Conservation (phyloP, 2,113 vertebrate genomes). For the Beaufortia kweichowensis region DNA sequence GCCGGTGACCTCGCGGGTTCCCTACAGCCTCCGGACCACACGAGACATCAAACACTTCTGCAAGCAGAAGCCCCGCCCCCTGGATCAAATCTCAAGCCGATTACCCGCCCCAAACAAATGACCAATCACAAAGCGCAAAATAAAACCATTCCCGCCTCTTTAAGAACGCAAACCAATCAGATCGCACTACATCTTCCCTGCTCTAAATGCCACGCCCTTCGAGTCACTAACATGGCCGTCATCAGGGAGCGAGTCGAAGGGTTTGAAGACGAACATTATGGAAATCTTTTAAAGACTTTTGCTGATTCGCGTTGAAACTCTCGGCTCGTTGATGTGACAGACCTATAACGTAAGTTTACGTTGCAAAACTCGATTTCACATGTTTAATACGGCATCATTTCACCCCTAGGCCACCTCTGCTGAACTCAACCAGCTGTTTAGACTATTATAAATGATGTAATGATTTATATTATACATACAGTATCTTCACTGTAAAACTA, state of each 20-base stretch:
- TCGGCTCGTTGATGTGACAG: constrained; percentile 25
- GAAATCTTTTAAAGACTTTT: neutral
- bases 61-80: constrained; percentile 48
- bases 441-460: neutral
- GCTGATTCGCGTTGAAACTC: neutral
- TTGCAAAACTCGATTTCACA: neutral
- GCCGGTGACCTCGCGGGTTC: too few species aligned
- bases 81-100: constrained; percentile 33
- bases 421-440: constrained; percentile 15
- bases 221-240: constrained; percentile 64
- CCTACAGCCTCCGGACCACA: neutral
- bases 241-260: constrained; percentile 13
- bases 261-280: constrained; percentile 13
- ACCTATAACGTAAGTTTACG: constrained; percentile 37
- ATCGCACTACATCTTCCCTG: neutral
- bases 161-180: constrained; percentile 50
- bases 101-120: neutral
- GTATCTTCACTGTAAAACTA: neutral
- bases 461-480: neutral
- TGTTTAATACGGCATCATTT: neutral
- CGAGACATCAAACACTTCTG: neutral
- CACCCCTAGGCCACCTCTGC: constrained; percentile 27
- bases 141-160: neutral
- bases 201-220: constrained; percentile 45
- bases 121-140: constrained; percentile 53